phyloP scores from a whole-genome alignment of 35 echinoderm and acorn worm species.

The Strongylocentrotus purpuratus region DNA sequence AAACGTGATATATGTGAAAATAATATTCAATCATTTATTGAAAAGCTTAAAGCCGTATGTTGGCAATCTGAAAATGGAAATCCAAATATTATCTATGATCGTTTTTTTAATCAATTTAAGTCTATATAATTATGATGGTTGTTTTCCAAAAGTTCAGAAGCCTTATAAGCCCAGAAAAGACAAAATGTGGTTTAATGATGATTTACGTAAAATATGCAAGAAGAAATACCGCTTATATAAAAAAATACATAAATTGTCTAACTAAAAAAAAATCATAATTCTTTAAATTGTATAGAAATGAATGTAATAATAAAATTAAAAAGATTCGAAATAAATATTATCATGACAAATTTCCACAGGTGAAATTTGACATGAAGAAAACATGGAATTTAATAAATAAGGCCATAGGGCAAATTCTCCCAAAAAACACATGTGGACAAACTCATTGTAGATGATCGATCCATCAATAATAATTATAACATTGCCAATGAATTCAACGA shows the following conservation, averaged over 20 bases:
- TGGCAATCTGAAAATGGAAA: neutral
- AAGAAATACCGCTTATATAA: neutral
- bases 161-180: neutral
- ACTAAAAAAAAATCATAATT: neutral
- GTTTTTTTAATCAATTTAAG: neutral
- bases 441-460: neutral
- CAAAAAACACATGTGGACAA: neutral
- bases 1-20: neutral
- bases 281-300: too few species aligned
- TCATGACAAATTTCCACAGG: too few species aligned
- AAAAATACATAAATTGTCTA: neutral
- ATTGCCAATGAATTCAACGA: too few species aligned
- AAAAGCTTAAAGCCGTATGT: neutral
- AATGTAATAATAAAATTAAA: too few species aligned
- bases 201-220: slow-evolving; percentile 35
- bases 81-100: neutral
- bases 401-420: neutral
- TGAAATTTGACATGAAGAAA: slow-evolving; percentile 17
- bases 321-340: too few species aligned
- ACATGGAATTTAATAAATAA: slow-evolving; percentile 12
- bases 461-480: neutral
- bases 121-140: neutral
- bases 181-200: neutral
- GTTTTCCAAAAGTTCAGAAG: neutral
- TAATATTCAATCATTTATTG: neutral